Evolutionary conservation across 2,113 vertebrate species (phyloP), one percentile per base, ranked within the genome.

Genomic region (Vulpes ferrilata): DNA sequence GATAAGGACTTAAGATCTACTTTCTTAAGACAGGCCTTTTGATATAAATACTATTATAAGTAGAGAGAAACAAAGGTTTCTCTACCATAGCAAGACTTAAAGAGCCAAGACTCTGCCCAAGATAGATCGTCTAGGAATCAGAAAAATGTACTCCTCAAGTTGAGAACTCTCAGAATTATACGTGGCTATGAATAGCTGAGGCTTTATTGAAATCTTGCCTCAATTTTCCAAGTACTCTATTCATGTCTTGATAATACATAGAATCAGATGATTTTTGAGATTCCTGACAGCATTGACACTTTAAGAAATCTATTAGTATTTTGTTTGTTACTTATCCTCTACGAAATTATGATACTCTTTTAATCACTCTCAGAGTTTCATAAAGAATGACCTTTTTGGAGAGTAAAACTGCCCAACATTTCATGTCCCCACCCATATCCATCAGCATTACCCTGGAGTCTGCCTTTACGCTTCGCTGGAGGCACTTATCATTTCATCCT

Each of bases 31-130:
- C 82, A 20, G 55, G 4, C 10, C 53, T 69, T 93, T 81, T 78
- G 1, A 88, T 32, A 91, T 88, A 64, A 86, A 84, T 80, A 84
- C 60, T 92, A 80, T 84, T 48, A 64, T 88, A 78, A 67, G 35
- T 9, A 9, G 25, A 76, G 38, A 74, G 17, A 71, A 17, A 73
- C 38, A 73, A 35, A 38, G 3, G 16, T 60, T 76, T 76, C 1
- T 43, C 3, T 32, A 30, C 15, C 23, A 4, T 3, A 59, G 16
- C 32, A 25, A 80, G 3, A 17, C 2, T 27, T 67, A 62, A 57
- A 84, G 9, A 32, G 19, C 15, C 30, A 90, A 57, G 3, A 74
- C 0, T 76, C n/a, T 93, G 27, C 62, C 11, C 10, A 64, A 22
- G 2, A 67, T 12, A 71, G 90, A 38, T 90, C 35, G 59, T 35